phyloP scores from a whole-genome alignment of 2,113 vertebrate species.

The Desmodus rotundus region DNA sequence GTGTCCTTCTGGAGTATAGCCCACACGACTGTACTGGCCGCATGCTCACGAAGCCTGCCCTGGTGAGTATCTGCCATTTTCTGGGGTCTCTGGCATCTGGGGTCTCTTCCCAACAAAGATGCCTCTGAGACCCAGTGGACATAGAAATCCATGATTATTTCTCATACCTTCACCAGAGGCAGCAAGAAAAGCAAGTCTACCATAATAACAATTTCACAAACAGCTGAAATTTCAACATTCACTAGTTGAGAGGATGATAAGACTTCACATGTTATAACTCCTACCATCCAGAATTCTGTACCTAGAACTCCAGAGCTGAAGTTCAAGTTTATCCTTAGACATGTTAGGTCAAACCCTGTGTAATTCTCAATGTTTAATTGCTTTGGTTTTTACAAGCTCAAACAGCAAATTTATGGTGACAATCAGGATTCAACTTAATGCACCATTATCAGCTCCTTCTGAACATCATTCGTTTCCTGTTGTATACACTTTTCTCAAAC shows the following conservation, averaged over 20 bases:
- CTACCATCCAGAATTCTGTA: not conserved
- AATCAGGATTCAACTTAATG: not conserved
- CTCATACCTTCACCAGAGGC: not conserved
- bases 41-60: accelerated
- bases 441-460: not conserved
- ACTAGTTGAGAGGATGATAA: not conserved
- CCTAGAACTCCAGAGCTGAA: not conserved
- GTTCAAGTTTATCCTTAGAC: not conserved
- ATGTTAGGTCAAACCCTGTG: not conserved
- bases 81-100: not conserved
- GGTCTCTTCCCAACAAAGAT: not conserved
- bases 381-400: not conserved
- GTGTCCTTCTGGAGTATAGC: not conserved
- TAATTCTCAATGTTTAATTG: not conserved
- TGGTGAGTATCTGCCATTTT: not conserved
- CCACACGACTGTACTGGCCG: accelerated
- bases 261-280: not conserved
- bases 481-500: not conserved
- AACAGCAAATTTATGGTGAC: not conserved
- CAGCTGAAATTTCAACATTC: not conserved
- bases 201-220: not conserved
- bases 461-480: not conserved
- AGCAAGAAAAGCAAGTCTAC: not conserved
- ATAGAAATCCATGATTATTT: not conserved
- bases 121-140: accelerated